Evolutionary conservation across 2,797 vertebrate species (phyloP).

Genomic region (Helarctos malayanus): DNA sequence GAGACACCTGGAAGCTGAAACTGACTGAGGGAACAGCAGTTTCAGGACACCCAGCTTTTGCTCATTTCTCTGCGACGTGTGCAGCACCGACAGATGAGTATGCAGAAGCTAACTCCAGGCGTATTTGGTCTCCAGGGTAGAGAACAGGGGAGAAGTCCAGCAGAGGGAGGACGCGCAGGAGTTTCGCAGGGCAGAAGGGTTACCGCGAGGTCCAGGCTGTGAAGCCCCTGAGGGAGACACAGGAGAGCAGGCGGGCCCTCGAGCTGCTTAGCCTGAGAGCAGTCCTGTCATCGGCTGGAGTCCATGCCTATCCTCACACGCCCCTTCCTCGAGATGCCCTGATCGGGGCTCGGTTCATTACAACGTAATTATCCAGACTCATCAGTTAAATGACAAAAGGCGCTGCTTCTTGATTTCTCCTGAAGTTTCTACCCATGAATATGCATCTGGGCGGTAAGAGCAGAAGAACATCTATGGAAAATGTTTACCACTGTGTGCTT

Average conservation of each 20-base stretch:
- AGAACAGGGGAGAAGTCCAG: neutral
- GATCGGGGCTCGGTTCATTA: neutral
- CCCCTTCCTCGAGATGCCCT: neutral
- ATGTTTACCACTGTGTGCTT: neutral
- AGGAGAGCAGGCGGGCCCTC: neutral
- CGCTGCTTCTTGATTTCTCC: neutral
- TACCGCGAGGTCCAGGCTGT: neutral
- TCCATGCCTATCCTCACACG: rapidly evolving
- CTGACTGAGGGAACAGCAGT: constrained; percentile 13
- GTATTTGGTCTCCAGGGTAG: neutral
- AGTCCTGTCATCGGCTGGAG: neutral
- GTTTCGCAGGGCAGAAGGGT: neutral
- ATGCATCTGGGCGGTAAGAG: neutral
- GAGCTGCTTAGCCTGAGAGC: neutral
- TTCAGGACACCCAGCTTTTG: neutral
- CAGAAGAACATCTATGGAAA: neutral
- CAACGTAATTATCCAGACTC: neutral
- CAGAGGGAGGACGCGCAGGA: neutral
- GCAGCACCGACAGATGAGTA: constrained; percentile 47
- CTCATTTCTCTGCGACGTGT: neutral
- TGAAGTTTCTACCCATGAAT: neutral
- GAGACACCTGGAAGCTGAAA: constrained; percentile 14
- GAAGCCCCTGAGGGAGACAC: neutral
- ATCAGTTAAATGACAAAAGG: neutral
- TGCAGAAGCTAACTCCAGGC: neutral